Percentiles rank a stretch among this genome's conserved stretches.
Evolutionary conservation across 2,797 vertebrate genomes (phyloP).

Genomic region (Rhadinocentrus ornatus): DNA sequence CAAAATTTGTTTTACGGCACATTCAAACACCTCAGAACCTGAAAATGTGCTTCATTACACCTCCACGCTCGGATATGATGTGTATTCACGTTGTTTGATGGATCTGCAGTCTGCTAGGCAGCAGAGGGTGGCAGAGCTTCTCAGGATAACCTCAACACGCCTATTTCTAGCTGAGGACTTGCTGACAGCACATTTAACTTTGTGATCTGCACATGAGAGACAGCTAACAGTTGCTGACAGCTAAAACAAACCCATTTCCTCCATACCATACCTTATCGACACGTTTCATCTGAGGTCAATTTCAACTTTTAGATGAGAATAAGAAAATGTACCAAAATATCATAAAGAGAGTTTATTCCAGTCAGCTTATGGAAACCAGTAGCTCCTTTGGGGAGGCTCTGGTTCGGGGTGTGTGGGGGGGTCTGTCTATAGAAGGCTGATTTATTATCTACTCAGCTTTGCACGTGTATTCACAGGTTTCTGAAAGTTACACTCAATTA

Average conservation of each 20-base stretch:
- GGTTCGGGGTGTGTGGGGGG: slow-evolving; percentile 10
- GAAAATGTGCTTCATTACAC: slow-evolving; percentile 69
- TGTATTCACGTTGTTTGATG: slow-evolving; percentile 65
- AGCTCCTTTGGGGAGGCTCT: slow-evolving; percentile 52
- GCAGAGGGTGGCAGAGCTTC: slow-evolving; percentile 63
- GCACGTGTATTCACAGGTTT: slow-evolving; percentile 78
- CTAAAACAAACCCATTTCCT: slow-evolving; percentile 58
- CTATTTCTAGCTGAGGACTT: slow-evolving; percentile 76
- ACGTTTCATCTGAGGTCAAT: slow-evolving; percentile 60
- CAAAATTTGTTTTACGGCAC: slow-evolving; percentile 36
- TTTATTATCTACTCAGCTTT: slow-evolving; percentile 72
- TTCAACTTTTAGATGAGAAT: slow-evolving; percentile 38
- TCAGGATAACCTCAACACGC: slow-evolving; percentile 76
- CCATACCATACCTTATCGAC: slow-evolving; percentile 67
- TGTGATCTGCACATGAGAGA: slow-evolving; percentile 76
- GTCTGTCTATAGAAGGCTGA: slow-evolving; percentile 70
- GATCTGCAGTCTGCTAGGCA: slow-evolving; percentile 66
- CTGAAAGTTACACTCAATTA: slow-evolving; percentile 79
- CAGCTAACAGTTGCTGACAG: slow-evolving; percentile 76
- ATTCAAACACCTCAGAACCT: slow-evolving; percentile 60
- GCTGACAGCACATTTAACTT: slow-evolving; percentile 82
- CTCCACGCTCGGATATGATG: slow-evolving; percentile 55
- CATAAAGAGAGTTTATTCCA: slow-evolving; percentile 54
- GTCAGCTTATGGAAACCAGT: slow-evolving; percentile 66
- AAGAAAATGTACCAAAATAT: slow-evolving; percentile 47